phyloP scores from a whole-genome alignment of 2,797 vertebrate species.

The Jordanella pulchra region DNA sequence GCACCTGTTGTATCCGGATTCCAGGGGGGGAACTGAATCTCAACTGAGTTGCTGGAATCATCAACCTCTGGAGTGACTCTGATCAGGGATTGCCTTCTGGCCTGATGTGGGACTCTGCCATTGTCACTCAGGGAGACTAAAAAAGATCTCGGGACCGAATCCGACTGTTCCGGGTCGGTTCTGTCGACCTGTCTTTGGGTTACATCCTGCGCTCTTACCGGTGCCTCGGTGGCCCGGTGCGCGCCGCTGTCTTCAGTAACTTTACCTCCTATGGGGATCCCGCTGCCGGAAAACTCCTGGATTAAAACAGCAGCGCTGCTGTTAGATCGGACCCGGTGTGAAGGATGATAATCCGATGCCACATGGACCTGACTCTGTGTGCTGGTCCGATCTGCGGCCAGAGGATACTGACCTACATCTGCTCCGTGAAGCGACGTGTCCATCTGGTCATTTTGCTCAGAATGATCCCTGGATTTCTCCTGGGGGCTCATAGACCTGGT shows the following conservation, averaged over 20 bases:
- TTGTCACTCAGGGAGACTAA: constrained; percentile 4
- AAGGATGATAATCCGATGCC: neutral
- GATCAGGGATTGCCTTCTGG: constrained; percentile 11
- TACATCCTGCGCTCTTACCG: constrained; percentile 14
- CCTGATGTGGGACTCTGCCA: constrained; percentile 14
- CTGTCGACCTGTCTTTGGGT: constrained; percentile 3
- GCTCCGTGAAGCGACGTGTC: constrained; percentile 43
- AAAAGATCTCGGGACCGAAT: constrained; percentile 21
- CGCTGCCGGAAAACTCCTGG: constrained; percentile 74
- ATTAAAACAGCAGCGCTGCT: constrained; percentile 16
- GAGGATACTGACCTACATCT: constrained; percentile 52
- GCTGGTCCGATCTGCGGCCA: constrained; percentile 20
- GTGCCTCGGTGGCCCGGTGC: constrained; percentile 6
- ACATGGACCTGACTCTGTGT: neutral
- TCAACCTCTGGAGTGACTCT: constrained; percentile 18
- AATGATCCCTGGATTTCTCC: neutral
- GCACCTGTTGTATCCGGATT: constrained; percentile 25
- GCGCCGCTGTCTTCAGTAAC: constrained; percentile 31
- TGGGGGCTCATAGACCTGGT: constrained; percentile 20
- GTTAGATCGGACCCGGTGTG: constrained; percentile 20
- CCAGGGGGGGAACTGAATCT: constrained; percentile 36
- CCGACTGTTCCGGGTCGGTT: neutral
- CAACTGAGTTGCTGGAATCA: constrained; percentile 52
- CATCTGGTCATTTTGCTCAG: constrained; percentile 42
- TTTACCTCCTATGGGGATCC: constrained; percentile 61